phyloP scores from a whole-genome alignment of 2,113 vertebrate genomes.

The Thryonomys swinderianus region DNA sequence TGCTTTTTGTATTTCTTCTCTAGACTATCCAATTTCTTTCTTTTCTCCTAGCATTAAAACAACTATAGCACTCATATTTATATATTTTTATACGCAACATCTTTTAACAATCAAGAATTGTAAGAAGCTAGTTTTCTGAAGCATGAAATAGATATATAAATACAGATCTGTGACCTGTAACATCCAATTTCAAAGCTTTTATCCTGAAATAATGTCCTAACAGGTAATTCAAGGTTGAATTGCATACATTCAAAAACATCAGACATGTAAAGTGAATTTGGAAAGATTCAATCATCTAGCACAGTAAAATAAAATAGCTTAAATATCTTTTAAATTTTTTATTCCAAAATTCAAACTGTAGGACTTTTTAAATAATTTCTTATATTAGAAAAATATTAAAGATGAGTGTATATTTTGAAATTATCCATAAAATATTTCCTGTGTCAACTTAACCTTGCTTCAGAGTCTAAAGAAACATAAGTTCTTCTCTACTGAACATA shows the following conservation, averaged over 20 bases:
- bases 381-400: constrained; percentile 28
- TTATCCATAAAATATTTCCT: constrained; percentile 17
- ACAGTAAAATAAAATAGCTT: constrained; percentile 40
- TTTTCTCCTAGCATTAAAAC: constrained; percentile 4
- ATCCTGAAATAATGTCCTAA: constrained; percentile 68
- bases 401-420: background rate
- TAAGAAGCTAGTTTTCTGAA: constrained; percentile 79
- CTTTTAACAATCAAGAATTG: constrained; percentile 79
- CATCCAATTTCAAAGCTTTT: constrained; percentile 83
- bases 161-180: constrained; percentile 81
- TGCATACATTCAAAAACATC: constrained; percentile 76
- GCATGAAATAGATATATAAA: constrained; percentile 84
- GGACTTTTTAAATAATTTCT: constrained; percentile 28
- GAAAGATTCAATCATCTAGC: constrained; percentile 56
- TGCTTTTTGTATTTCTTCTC: constrained; percentile 20
- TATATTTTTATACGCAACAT: constrained; percentile 69
- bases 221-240: constrained; percentile 75
- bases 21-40: constrained; percentile 1
- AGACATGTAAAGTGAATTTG: constrained; percentile 66
- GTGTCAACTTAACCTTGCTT: background rate
- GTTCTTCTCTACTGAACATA: background rate
- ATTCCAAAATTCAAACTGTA: constrained; percentile 1
- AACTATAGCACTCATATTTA: constrained; percentile 41
- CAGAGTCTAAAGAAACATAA: background rate
- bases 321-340: background rate